Evolutionary conservation across 2,888 invertebrate genomes (phyloP).

Genomic region (Dendrolimus pini): DNA sequence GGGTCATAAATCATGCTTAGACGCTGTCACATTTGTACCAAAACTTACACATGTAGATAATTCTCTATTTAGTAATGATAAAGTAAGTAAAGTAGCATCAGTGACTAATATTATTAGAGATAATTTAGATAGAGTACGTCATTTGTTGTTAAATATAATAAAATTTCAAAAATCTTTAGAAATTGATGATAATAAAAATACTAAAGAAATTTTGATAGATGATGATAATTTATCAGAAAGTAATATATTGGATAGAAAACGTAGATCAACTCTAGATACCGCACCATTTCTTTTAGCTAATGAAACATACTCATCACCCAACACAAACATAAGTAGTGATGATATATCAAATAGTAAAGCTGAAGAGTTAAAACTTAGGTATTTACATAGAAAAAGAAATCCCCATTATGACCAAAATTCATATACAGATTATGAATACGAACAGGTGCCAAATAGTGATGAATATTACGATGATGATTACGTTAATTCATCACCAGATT

Average conservation of each 20-base stretch:
- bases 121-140: too few relatives aligned
- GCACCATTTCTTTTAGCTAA: conserved; percentile 37
- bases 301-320: conserved; percentile 17
- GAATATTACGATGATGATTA: conserved; percentile 19
- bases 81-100: too few relatives aligned
- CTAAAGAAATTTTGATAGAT: background rate
- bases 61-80: too few relatives aligned
- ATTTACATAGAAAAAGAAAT: background rate
- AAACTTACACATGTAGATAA: too few relatives aligned
- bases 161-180: too few relatives aligned
- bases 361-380: conserved; percentile 27
- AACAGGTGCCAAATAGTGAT: conserved; percentile 6
- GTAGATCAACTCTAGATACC: conserved; percentile 36
- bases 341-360: conserved; percentile 29
- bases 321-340: conserved; percentile 14
- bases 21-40: too few relatives aligned
- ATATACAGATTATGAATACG: conserved; percentile 4
- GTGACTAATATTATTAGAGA: too few relatives aligned
- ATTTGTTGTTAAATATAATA: too few relatives aligned
- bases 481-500: conserved; percentile 28
- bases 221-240: background rate
- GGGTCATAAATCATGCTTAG: too few relatives aligned
- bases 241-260: conserved; percentile 5
- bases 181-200: too few relatives aligned
- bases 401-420: conserved; percentile 6